Evolutionary conservation across 1,140 invertebrate genomes (phyloP), one percentile per base, ranked within the genome.

Genomic region (Leptonema lineaticorne): DNA sequence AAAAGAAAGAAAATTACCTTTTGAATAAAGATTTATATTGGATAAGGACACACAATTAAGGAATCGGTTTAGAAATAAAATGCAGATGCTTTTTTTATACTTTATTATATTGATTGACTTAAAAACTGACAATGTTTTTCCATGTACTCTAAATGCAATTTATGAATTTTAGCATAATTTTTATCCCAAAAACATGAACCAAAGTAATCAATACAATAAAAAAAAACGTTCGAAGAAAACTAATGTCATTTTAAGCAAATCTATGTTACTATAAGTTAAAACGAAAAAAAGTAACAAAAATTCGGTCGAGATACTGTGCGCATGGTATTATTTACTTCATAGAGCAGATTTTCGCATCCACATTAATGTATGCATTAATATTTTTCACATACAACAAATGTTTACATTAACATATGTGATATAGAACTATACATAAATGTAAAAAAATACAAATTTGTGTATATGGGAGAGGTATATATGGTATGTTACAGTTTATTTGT

Each of bases 131-230:
- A 53, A 26, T 53, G 22, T 53, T 45, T 24, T 62, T 62, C 59
- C 59, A 45, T 62, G 22, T 16, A 58, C 45, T 26, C 59, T 62
- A 27, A 62, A 62, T 62, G 58, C 20, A 60, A 20, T 37, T 30
- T 30, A 30, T 37, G 22, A 27, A 11, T 26, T 62, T 62, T 62
- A 22, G 37, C 30, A 63, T 57, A 57, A 37, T 68, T 71, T 65
- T 71, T 71, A 67, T 67, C 65, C 69, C 69, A 68, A 71, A 71
- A 64, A 67, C 65, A 65, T 69, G 63, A 66, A 65, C 53, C 41
- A 69, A 70, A 59, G 63, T 66, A 57, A 66, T 48, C 67, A 41
- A n/a, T 16, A 67, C 53, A 63, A 6, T 9, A 57, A 18, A 24
- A 37, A 57, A 46, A 58, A 50, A 69, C 45, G 45, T 64, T 64